Evolutionary conservation across 1,140 invertebrate species (phyloP).

Genomic region (Eubasilissa regina): DNA sequence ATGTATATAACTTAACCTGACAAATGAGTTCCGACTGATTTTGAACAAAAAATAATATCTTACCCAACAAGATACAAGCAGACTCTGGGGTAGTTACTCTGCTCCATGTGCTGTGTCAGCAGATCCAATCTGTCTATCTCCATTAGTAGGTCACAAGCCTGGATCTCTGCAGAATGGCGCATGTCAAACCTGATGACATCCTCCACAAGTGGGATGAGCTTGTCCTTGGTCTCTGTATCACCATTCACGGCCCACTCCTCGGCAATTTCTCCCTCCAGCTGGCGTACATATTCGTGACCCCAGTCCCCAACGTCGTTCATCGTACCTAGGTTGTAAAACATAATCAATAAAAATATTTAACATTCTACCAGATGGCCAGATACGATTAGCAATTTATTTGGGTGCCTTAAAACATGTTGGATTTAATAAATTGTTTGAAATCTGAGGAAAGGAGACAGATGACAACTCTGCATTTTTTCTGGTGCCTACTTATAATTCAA

Average conservation of each 20-base stretch:
- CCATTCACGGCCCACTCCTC: constrained; percentile 89
- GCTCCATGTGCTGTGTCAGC: constrained; percentile 92
- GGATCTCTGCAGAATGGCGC: constrained; percentile 99
- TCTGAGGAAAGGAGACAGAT: no score
- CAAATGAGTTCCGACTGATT: no score
- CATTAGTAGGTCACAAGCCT: constrained; percentile 98
- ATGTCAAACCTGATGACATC: constrained; percentile 98
- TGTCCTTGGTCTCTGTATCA: constrained; percentile 76
- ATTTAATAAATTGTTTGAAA: no score
- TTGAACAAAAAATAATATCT: no score
- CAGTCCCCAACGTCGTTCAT: constrained; percentile 94
- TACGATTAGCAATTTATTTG: no score
- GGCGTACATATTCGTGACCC: constrained; percentile 99
- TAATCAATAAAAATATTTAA: no score
- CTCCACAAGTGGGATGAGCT: constrained; percentile 83
- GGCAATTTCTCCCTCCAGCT: constrained; percentile 95
- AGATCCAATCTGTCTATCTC: constrained; percentile 96
- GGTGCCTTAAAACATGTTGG: no score
- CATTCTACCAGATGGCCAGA: no score
- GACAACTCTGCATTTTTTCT: no score
- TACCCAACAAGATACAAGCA: constrained; percentile 95
- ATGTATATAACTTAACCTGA: no score
- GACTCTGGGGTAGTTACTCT: constrained; percentile 93
- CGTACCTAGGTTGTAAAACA: constrained; percentile 75
- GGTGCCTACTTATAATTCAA: no score